Evolutionary conservation across 2,113 vertebrate genomes (phyloP).

Genomic region (Bucco capensis): DNA sequence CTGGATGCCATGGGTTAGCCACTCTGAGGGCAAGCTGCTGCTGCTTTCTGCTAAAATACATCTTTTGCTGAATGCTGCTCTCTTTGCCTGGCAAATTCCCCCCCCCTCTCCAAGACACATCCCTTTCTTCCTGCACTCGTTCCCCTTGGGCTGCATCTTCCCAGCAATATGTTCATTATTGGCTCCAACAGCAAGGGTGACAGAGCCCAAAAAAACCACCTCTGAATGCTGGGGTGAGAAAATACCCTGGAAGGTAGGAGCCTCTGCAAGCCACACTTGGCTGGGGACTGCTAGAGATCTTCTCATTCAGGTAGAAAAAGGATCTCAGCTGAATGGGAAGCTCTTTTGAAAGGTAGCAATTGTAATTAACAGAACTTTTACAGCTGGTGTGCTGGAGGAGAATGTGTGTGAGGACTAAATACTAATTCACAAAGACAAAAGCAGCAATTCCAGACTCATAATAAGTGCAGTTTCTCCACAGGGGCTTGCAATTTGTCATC

Average conservation of each 20-base stretch:
- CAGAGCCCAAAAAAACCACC: not conserved
- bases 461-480: not conserved
- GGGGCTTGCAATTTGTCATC: not conserved
- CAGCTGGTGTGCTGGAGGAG: rapidly evolving
- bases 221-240: not conserved
- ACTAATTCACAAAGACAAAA: not conserved
- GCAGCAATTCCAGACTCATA: not conserved
- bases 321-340: not conserved
- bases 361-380: not conserved
- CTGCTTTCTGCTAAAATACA: rapidly evolving
- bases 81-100: not conserved
- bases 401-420: rapidly evolving
- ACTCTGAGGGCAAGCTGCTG: not conserved
- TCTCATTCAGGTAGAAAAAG: not conserved
- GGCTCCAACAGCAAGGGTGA: not conserved
- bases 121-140: not conserved
- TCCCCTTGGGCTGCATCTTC: not conserved
- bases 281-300: not conserved
- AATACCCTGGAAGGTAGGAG: too few relatives aligned
- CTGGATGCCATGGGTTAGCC: not conserved
- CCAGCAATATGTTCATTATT: not conserved
- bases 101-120: not conserved
- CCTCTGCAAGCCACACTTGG: too few relatives aligned
- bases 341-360: not conserved
- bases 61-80: not conserved